Evolutionary conservation across 2,113 vertebrate species (phyloP).

Genomic region (Ictidomys tridecemlineatus): DNA sequence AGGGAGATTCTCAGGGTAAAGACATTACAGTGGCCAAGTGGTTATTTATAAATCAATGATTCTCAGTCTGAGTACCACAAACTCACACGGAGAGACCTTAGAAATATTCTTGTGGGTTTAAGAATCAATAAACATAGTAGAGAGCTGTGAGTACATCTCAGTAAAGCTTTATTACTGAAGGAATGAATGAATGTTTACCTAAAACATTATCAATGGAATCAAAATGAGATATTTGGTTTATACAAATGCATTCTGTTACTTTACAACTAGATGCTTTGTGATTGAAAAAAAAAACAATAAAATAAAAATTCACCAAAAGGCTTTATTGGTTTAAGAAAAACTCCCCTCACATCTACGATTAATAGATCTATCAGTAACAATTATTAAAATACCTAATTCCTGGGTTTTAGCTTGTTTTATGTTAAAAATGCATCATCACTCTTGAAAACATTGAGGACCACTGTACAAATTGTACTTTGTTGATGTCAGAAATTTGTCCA

Average conservation of each 20-base stretch:
- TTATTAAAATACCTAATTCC: slow-evolving; percentile 27
- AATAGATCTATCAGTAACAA: background rate
- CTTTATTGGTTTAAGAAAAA: slow-evolving; percentile 9
- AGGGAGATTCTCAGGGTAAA: background rate
- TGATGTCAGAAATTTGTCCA: background rate
- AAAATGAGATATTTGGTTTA: background rate
- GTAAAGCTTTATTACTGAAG: background rate
- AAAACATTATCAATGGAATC: background rate
- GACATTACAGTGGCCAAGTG: background rate
- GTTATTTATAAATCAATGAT: background rate
- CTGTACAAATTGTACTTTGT: background rate
- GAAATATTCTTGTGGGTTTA: background rate
- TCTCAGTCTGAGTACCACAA: background rate
- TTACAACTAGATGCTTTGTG: background rate
- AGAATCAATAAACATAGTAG: background rate
- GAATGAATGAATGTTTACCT: background rate
- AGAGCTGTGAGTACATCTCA: background rate
- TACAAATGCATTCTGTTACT: background rate
- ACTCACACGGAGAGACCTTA: background rate
- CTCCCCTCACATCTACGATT: background rate
- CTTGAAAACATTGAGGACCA: background rate
- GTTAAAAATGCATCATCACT: background rate
- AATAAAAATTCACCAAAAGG: slow-evolving; percentile 16
- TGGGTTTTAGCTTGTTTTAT: background rate
- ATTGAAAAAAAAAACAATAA: slow-evolving; percentile 10